These are phyloP conservation scores for Perccottus glenii DNA, from an alignment of 2,113 vertebrate genomes.

Conservation along the genomic window DNA sequence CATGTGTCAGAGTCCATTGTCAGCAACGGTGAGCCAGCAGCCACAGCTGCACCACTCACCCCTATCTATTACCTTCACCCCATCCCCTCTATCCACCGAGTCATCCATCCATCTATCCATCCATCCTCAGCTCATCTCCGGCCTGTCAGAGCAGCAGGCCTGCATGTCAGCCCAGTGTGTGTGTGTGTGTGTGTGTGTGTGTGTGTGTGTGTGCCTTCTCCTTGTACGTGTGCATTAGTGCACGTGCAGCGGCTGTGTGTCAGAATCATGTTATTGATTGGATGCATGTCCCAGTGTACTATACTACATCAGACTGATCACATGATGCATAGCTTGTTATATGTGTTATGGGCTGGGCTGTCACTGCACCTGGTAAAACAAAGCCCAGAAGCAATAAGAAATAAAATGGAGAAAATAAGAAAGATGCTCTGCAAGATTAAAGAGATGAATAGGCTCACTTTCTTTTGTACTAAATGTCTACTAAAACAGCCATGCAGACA, in stretches of 20 bases:
- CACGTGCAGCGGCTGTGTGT: conserved; percentile 52
- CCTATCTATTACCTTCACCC: conserved; percentile 62
- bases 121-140: conserved; percentile 69
- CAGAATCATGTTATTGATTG: conserved; percentile 74
- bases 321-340: conserved; percentile 29
- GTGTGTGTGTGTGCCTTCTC: conserved; percentile 19
- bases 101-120: conserved; percentile 39
- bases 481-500: not conserved
- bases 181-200: conserved; percentile 32
- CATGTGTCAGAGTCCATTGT: conserved; percentile 22
- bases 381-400: conserved; percentile 18
- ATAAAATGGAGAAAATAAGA: not conserved
- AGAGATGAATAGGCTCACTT: not conserved
- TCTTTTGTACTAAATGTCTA: conserved; percentile 1
- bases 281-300: conserved; percentile 44
- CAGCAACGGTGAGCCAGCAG: conserved; percentile 43
- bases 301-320: conserved; percentile 62
- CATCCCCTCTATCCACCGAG: conserved; percentile 25
- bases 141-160: conserved; percentile 56
- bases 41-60: conserved; percentile 50
- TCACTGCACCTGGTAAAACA: conserved; percentile 7
- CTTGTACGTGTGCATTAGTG: conserved; percentile 26
- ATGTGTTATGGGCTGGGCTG: conserved; percentile 21
- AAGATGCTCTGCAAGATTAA: not conserved
- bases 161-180: conserved; percentile 44